Evolutionary conservation across 2,797 vertebrate species (phyloP).

Genomic region (Gymnothorax reevesii): DNA sequence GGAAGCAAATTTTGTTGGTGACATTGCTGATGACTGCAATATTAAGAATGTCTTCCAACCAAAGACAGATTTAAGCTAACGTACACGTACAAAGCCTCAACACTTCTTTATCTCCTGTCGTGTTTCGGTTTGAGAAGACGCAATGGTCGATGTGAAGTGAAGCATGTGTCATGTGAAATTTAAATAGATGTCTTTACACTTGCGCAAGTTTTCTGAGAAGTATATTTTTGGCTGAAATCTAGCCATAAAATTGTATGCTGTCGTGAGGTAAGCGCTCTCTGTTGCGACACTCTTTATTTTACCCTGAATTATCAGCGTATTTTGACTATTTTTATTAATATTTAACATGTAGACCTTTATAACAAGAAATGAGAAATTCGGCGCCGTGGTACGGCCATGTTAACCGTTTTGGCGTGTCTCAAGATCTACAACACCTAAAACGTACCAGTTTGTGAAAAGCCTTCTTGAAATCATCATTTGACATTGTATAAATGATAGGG

Average conservation of each 20-base stretch:
- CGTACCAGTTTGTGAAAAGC: slow-evolving; percentile 91
- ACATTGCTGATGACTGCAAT: neutral
- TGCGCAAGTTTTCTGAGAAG: slow-evolving; percentile 1
- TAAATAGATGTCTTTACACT: neutral
- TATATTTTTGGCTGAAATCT: neutral
- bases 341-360: neutral
- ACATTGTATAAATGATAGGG: slow-evolving; percentile 96
- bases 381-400: neutral
- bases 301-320: neutral
- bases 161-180: neutral
- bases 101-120: neutral
- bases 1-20: neutral
- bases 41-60: neutral
- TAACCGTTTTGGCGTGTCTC: slow-evolving; percentile 35
- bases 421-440: slow-evolving; percentile 76
- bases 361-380: neutral
- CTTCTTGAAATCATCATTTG: slow-evolving; percentile 95
- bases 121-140: neutral
- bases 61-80: neutral
- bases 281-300: neutral
- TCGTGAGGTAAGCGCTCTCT: neutral
- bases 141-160: neutral
- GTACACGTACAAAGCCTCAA: neutral
- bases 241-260: neutral
- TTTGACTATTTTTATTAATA: neutral